A percentile compares a stretch with the other conserved stretches of the same genome.
Evolutionary conservation across 2,888 invertebrate genomes (phyloP).

Genomic region (Tipula helvola): DNA sequence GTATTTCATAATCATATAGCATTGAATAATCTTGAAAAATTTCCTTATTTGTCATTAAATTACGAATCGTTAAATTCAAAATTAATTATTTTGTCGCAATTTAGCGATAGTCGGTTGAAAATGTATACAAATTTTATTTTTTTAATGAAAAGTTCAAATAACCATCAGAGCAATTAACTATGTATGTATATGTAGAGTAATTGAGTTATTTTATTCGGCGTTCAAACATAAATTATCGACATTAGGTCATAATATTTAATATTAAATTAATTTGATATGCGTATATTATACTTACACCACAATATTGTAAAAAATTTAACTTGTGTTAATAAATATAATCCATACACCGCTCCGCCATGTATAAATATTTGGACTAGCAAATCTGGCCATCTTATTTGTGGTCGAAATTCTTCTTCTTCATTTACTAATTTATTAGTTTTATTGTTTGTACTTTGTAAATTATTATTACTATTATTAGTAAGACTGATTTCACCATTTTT

Average conservation of each 20-base stretch:
- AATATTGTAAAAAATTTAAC: constrained; percentile 51
- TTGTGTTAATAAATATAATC: constrained; percentile 50
- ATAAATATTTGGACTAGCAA: constrained; percentile 54
- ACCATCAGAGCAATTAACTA: background rate
- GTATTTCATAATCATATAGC: no score
- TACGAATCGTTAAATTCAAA: no score
- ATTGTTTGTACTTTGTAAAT: constrained; percentile 13
- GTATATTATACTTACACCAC: constrained; percentile 50
- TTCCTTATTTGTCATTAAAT: no score
- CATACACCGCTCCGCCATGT: constrained; percentile 57
- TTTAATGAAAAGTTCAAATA: background rate
- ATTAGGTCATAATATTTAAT: background rate
- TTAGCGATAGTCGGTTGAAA: background rate
- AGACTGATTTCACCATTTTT: background rate
- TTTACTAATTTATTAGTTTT: constrained; percentile 13
- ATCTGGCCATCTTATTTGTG: constrained; percentile 61
- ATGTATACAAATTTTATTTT: background rate
- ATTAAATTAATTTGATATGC: background rate
- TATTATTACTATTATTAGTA: background rate
- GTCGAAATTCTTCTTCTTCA: constrained; percentile 36
- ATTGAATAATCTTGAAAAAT: no score
- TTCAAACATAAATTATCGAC: background rate
- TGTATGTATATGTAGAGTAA: background rate
- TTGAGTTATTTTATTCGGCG: background rate
- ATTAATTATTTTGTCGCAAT: no score